Percentiles rank a stretch among this genome's conserved stretches.
phyloP scores from a whole-genome alignment of 1,140 invertebrate genomes.

The Drosophila subpulchrella region DNA sequence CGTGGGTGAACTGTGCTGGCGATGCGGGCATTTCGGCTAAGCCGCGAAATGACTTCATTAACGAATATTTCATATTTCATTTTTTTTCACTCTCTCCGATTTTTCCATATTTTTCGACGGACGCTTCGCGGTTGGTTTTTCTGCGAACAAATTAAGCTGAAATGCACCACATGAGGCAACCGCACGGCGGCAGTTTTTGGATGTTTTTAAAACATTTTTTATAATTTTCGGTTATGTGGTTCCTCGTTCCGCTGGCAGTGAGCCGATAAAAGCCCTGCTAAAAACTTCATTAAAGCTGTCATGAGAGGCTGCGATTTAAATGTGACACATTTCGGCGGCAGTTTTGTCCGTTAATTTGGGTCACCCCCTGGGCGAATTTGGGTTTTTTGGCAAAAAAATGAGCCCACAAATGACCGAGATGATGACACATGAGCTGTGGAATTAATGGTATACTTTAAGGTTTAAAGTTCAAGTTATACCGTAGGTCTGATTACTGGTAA shows the following conservation, averaged over 20 bases:
- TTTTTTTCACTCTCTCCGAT: background rate
- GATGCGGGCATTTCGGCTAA: constrained; percentile 52
- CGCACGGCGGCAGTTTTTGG: constrained; percentile 21
- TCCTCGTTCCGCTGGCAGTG: constrained; percentile 30
- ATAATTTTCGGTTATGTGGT: constrained; percentile 42
- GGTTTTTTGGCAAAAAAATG: constrained; percentile 14
- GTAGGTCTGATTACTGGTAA: no score
- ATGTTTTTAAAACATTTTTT: constrained; percentile 50
- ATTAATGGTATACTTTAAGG: background rate
- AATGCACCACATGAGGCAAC: constrained; percentile 60
- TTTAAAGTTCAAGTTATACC: background rate
- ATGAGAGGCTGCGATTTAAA: constrained; percentile 57
- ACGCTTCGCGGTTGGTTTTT: constrained; percentile 39
- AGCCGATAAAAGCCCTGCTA: constrained; percentile 75
- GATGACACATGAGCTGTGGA: constrained; percentile 26
- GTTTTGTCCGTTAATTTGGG: constrained; percentile 34
- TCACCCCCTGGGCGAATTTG: constrained; percentile 15
- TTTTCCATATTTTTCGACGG: constrained; percentile 21
- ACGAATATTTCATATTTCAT: constrained; percentile 64
- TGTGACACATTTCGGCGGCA: constrained; percentile 62
- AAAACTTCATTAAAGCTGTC: constrained; percentile 74
- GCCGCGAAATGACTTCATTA: constrained; percentile 83
- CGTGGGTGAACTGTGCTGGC: constrained; percentile 42
- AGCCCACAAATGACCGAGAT: constrained; percentile 21
- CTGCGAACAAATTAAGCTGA: constrained; percentile 78